Evolutionary conservation across 2,888 invertebrate genomes (phyloP).

Genomic region (Aphodius granarius): DNA sequence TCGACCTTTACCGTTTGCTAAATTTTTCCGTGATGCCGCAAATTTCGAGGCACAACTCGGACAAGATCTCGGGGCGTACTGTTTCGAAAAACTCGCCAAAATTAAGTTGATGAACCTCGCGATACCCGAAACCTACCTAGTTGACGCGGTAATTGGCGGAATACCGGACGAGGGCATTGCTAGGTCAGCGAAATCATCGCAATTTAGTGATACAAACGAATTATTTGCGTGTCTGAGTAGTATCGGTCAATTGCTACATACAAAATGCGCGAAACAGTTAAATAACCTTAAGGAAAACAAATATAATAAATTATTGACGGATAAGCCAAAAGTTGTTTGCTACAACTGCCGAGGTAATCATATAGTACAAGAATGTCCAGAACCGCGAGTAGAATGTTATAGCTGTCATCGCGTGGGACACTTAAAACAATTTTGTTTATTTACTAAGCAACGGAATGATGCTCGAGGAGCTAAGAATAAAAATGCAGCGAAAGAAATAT

Average conservation of each 20-base stretch:
- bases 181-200: constrained; percentile 18
- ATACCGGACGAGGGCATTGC: constrained; percentile 28
- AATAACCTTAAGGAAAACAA: too few relatives aligned
- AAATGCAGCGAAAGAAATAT: not conserved
- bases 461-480: not conserved
- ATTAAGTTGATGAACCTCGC: constrained; percentile 15
- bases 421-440: not conserved
- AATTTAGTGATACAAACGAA: constrained; percentile 21
- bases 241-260: too few relatives aligned
- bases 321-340: too few relatives aligned
- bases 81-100: constrained; percentile 31
- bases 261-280: too few relatives aligned
- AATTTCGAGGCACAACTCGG: constrained; percentile 23
- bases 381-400: not conserved
- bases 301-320: too few relatives aligned
- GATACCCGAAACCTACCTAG: constrained; percentile 25
- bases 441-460: not conserved
- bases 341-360: not conserved
- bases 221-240: constrained; percentile 27
- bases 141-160: constrained; percentile 32
- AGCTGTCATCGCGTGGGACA: not conserved
- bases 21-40: constrained; percentile 25
- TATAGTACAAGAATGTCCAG: not conserved
- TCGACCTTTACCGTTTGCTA: not conserved
- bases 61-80: constrained; percentile 30